Conservation (phyloP, 2,888 invertebrate genomes). For the Sarcophaga variegata region DNA sequence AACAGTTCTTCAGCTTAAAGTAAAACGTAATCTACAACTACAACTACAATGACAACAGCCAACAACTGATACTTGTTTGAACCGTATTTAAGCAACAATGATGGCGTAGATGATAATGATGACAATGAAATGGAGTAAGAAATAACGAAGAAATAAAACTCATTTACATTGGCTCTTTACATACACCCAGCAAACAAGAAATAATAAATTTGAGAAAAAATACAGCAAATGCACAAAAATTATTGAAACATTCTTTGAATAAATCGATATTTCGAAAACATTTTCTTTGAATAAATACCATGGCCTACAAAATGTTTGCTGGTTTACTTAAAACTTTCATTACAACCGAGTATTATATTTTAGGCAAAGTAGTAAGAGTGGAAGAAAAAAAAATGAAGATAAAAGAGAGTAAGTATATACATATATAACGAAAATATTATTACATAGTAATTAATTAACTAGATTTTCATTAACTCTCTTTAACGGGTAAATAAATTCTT, state of each 20-base stretch:
- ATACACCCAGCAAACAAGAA: not conserved
- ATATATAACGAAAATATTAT: slow-evolving; percentile 51
- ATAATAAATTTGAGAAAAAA: not conserved
- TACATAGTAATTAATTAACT: slow-evolving; percentile 64
- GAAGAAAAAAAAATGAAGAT: not conserved
- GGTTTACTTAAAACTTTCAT: too few relatives aligned
- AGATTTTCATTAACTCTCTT: slow-evolving; percentile 57
- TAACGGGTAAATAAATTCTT: not conserved
- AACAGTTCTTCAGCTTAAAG: not conserved
- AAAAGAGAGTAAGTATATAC: not conserved
- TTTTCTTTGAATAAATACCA: not conserved
- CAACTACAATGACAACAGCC: too few relatives aligned
- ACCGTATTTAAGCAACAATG: not conserved
- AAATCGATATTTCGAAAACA: not conserved
- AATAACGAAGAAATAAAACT: not conserved
- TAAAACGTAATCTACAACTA: not conserved
- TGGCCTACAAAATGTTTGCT: not conserved
- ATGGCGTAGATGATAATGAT: not conserved
- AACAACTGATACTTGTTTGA: not conserved
- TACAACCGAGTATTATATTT: too few relatives aligned
- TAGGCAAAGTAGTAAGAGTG: not conserved
- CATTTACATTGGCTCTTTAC: not conserved
- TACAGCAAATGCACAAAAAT: not conserved
- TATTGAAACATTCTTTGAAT: not conserved
- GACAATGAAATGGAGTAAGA: not conserved